Evolutionary conservation across 2,113 vertebrate genomes (phyloP).

Genomic region (Terrapene triunguis): DNA sequence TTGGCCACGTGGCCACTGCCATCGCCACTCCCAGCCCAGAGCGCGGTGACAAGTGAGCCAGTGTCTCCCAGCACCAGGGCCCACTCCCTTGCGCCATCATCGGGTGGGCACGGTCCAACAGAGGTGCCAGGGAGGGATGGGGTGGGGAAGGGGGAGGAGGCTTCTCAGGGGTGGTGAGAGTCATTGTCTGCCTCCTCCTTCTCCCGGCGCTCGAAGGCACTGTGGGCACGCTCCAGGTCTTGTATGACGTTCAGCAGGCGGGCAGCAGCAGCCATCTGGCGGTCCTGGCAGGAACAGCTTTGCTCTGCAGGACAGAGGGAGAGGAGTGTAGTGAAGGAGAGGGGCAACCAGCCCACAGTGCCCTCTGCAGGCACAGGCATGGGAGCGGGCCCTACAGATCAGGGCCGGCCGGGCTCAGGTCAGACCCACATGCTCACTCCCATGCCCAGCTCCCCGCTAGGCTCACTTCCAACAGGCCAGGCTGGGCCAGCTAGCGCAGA

Average conservation of each 20-base stretch:
- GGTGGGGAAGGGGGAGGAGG: background rate
- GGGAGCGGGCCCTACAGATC: background rate
- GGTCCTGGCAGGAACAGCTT: constrained; percentile 17
- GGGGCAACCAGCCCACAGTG: background rate
- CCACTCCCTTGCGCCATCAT: background rate
- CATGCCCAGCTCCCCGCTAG: background rate
- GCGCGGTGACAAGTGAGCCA: no score
- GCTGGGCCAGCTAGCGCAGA: no score
- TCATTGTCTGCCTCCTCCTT: constrained; percentile 64
- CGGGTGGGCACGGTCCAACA: background rate
- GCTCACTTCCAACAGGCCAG: no score
- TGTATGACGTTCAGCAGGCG: constrained; percentile 83
- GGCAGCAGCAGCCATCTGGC: constrained; percentile 58
- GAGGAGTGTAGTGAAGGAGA: background rate
- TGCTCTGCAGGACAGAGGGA: background rate
- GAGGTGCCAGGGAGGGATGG: background rate
- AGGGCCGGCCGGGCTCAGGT: no score
- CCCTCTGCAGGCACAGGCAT: background rate
- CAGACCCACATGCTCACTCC: background rate
- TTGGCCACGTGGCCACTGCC: background rate
- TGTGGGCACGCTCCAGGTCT: constrained; percentile 85
- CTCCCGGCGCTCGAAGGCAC: constrained; percentile 81
- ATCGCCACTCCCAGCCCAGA: background rate
- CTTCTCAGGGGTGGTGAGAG: constrained; percentile 64
- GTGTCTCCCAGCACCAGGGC: background rate